Conservation (phyloP, 2,888 invertebrate genomes). For the Rhogogaster chlorosoma region DNA sequence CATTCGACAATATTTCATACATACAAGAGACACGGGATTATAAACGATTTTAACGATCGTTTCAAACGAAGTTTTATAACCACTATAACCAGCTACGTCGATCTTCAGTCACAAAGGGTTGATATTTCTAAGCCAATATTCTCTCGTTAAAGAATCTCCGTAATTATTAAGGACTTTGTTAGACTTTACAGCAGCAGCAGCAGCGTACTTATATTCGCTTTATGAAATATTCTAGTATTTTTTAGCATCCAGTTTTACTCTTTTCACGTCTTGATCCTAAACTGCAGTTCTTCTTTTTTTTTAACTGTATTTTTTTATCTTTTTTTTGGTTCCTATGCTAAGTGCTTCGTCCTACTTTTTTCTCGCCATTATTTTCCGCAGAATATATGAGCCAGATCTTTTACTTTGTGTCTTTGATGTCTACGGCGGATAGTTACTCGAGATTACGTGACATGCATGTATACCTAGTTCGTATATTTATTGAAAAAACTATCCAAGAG, state of each 20-base stretch:
- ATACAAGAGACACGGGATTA: neutral
- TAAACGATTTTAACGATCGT: neutral
- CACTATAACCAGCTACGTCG: neutral
- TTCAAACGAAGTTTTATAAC: neutral
- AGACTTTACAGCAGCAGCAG: neutral
- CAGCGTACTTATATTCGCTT: neutral
- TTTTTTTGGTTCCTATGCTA: neutral
- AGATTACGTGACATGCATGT: neutral
- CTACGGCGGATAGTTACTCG: neutral
- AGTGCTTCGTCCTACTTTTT: constrained; percentile 32
- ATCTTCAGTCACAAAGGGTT: neutral
- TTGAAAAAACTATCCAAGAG: neutral
- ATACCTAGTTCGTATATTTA: neutral
- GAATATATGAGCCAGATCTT: neutral
- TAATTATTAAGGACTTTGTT: constrained; percentile 12
- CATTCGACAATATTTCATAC: neutral
- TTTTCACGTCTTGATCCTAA: constrained; percentile 6
- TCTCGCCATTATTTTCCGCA: neutral
- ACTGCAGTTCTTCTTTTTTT: neutral
- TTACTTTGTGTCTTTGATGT: neutral
- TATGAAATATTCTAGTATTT: constrained; percentile 24
- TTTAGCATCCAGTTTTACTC: neutral
- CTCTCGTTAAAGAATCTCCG: neutral
- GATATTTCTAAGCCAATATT: constrained; percentile 10
- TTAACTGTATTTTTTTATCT: neutral